Percentiles rank a stretch among this genome's conserved stretches.
These are phyloP conservation scores for Zaprionus lachaisei DNA, from an alignment of 1,140 invertebrate genomes.

Conservation along the genomic window DNA sequence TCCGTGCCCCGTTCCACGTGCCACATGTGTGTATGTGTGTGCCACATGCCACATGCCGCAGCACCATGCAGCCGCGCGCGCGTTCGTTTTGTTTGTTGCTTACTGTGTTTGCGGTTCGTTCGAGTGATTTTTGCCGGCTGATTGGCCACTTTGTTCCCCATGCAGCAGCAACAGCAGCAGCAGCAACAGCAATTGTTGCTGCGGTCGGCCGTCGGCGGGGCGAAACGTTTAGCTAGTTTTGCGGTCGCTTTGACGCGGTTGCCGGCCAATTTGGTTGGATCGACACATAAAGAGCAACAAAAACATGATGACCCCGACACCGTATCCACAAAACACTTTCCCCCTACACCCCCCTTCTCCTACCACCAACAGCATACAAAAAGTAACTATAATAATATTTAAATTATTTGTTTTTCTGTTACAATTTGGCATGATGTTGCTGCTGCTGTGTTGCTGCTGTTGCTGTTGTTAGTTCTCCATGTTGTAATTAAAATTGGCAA, in stretches of 20 bases:
- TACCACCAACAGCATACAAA: background rate
- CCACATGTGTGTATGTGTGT: background rate
- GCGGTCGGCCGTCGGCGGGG: conserved; percentile 44
- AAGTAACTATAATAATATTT: conserved; percentile 5
- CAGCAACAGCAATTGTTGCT: conserved; percentile 28
- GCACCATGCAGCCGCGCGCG: conserved; percentile 14
- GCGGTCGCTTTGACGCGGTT: conserved; percentile 73
- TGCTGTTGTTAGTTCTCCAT: background rate
- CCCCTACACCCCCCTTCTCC: background rate
- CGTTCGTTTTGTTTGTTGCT: conserved; percentile 17
- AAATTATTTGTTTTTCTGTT: background rate
- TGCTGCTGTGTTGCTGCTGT: background rate
- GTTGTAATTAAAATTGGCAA: conserved; percentile 5
- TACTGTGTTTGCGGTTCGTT: conserved; percentile 14
- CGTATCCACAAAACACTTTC: background rate
- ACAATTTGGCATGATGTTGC: background rate
- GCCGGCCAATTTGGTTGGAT: conserved; percentile 64
- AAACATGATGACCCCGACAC: background rate
- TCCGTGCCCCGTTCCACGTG: background rate
- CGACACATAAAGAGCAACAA: conserved; percentile 4
- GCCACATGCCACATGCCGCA: conserved; percentile 27
- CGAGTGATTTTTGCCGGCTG: conserved; percentile 55
- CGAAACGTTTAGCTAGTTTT: conserved; percentile 70
- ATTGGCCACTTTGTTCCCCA: conserved; percentile 43
- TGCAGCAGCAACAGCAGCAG: background rate